These are phyloP conservation scores for Clarias fuscus DNA, from an alignment of 2,797 vertebrate species.

Conservation along the genomic window DNA sequence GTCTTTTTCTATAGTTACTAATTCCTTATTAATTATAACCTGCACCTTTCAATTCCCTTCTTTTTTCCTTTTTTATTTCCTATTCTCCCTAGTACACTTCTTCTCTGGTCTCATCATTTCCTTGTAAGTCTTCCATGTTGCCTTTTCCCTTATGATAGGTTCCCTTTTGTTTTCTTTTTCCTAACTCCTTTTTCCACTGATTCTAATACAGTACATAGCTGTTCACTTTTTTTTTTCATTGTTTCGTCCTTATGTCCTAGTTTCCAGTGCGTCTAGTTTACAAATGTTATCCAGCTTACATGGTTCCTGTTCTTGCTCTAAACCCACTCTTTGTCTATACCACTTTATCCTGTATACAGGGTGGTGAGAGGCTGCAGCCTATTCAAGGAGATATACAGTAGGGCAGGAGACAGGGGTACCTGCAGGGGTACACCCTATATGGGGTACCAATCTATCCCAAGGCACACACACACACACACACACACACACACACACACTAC, in stretches of 20 bases:
- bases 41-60: background rate
- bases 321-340: background rate
- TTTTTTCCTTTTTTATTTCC: background rate
- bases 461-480: too few relatives aligned
- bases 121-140: background rate
- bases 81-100: background rate
- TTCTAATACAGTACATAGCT: background rate
- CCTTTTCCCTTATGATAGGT: background rate
- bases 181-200: background rate
- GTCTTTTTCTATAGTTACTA: background rate
- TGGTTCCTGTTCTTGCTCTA: background rate
- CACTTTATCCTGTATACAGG: too few relatives aligned
- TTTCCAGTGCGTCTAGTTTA: background rate
- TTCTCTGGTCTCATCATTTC: background rate
- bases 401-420: too few relatives aligned
- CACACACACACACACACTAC: too few relatives aligned
- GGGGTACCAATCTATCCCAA: too few relatives aligned
- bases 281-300: background rate
- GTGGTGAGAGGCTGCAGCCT: too few relatives aligned
- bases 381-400: too few relatives aligned
- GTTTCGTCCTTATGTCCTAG: background rate
- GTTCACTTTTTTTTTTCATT: background rate
- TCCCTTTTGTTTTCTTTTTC: background rate
- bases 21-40: background rate
- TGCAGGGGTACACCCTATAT: too few relatives aligned